Base-by-base conservation (phyloP, 2,797 vertebrate species). In the Sebastes kiyomatsui region DNA sequence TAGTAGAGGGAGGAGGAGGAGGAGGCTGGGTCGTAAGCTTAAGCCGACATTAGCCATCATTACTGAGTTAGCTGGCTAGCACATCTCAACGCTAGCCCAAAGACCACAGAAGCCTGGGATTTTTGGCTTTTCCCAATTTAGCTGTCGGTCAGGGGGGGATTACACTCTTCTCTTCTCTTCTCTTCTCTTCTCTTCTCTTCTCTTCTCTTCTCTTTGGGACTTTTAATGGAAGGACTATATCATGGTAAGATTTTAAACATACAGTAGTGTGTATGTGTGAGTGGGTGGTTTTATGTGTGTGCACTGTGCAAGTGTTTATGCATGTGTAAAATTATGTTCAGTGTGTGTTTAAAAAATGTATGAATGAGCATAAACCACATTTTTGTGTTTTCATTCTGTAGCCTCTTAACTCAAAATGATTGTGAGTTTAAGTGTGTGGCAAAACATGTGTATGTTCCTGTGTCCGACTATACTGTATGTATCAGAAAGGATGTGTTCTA, bases 161-260 rank as follows among this genome's bases (percentile, higher is more conserved):
- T 79, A 60, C 7, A 32, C 35, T 27, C 35, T 42, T 2, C 33
- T 35, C 33, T 35, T 35, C 33, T 35, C 33, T 76, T 71, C 25
- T 62, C 52, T 65, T 67, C 60, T 67, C 38, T 67, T 56, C 33
- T 72, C 65, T 65, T 60, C 38, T 58, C 60, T 72, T 77, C 61
- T 72, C 33, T 35, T 35, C 33, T 35, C 8, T 62, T 56, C 30
- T 58, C 60, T 72, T 77, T 62, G 55, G 23, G 9, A 73, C 67
- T 87, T 77, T 87, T 83, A 87, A 95, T 95, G 94, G 94, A 95
- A 71, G 93, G 93, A 80, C 86, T 94, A 5, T 95, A 95, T 42
- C 91, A 95, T 90, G 94, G 94, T 95, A 89, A 94, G 91, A 27
- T n/a, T 62, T 70, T 77, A 11, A 30, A 46, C 4, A 28, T 33